Conservation (phyloP, 2,113 vertebrate genomes). For the Eptatretus burgeri region DNA sequence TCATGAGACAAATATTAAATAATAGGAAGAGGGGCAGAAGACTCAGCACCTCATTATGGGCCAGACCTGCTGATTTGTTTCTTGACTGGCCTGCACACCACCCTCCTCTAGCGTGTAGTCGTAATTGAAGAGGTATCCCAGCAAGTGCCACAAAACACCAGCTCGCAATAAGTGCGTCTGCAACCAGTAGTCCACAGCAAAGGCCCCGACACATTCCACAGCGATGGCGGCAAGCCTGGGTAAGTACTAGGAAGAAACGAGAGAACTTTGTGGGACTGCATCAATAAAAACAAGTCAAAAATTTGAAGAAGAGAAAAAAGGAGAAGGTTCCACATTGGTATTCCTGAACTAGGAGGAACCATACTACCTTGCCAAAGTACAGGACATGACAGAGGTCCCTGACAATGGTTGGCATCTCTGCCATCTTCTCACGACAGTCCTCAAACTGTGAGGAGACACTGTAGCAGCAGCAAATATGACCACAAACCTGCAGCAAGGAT, state of each 20-base stretch:
- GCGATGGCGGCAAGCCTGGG: conserved; percentile 46
- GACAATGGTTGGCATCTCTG: conserved; percentile 68
- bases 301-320: no score
- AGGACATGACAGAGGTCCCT: conserved; percentile 68
- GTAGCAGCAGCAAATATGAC: conserved; percentile 68
- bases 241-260: conserved; percentile 25
- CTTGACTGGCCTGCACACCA: conserved; percentile 66
- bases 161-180: conserved; percentile 81
- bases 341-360: not conserved
- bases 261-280: no score
- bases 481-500: conserved; percentile 36
- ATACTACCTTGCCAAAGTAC: conserved; percentile 55
- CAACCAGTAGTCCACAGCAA: conserved; percentile 76
- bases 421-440: conserved; percentile 89
- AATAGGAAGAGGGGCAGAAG: no score
- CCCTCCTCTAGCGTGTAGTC: conserved; percentile 93
- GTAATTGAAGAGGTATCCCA: conserved; percentile 69
- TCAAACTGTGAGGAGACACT: conserved; percentile 92
- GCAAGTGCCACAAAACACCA: conserved; percentile 68
- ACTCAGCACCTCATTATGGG: not conserved
- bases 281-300: no score
- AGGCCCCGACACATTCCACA: conserved; percentile 72
- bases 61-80: conserved; percentile 66
- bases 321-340: no score
- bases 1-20: no score